Percentiles rank a stretch among this genome's conserved stretches.
phyloP scores from a whole-genome alignment of 2,888 invertebrate genomes.

The Conomelus anceps region DNA sequence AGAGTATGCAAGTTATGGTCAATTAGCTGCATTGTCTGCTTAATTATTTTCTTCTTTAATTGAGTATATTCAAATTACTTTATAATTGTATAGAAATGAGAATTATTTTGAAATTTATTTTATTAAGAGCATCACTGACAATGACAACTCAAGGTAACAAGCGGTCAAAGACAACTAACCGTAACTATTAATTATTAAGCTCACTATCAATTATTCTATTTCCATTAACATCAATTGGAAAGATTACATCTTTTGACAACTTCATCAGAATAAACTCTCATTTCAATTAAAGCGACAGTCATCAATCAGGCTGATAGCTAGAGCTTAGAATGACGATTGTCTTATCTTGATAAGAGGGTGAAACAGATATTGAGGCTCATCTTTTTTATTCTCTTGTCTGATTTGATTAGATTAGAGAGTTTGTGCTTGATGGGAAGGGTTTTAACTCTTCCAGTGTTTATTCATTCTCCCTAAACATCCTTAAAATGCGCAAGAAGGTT shows the following conservation, averaged over 20 bases:
- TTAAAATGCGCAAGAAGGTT: neutral
- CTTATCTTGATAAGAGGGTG: neutral
- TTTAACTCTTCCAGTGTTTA: neutral
- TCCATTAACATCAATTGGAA: neutral
- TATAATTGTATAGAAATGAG: neutral
- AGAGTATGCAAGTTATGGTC: constrained; percentile 1
- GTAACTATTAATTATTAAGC: neutral
- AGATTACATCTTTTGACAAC: neutral
- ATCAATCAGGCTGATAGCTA: neutral
- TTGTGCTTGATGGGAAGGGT: neutral
- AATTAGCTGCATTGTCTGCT: neutral
- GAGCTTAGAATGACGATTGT: neutral
- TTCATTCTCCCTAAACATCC: neutral
- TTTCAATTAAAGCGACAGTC: too few species aligned
- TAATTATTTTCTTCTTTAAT: neutral
- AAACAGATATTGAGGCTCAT: neutral
- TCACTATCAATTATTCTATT: neutral
- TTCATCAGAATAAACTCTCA: neutral
- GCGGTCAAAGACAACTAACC: neutral
- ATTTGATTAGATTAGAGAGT: neutral
- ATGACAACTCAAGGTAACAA: constrained; percentile 3
- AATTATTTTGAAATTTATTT: neutral
- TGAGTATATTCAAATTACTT: neutral
- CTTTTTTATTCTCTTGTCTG: neutral
- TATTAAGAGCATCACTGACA: neutral